Evolutionary conservation across 2,888 invertebrate genomes (phyloP).

Genomic region (Eretmocerus hayati): DNA sequence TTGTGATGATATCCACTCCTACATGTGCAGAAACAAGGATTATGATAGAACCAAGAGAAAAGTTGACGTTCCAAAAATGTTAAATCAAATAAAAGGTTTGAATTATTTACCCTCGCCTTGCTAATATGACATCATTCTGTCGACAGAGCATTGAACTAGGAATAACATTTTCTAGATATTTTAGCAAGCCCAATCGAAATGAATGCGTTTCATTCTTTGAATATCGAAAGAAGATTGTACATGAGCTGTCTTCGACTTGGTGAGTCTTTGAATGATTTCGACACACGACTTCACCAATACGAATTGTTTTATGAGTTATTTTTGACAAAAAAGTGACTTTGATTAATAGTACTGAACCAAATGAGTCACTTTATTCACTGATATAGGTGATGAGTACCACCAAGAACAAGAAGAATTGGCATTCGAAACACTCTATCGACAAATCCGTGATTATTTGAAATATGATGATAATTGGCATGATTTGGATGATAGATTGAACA

Average conservation of each 20-base stretch:
- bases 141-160: no score
- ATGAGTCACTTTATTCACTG: no score
- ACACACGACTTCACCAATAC: neutral
- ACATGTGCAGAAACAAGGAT: neutral
- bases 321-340: no score
- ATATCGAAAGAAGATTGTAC: constrained; percentile 4
- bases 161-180: constrained; percentile 6
- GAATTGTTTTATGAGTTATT: no score
- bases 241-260: constrained; percentile 7
- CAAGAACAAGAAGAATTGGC: constrained; percentile 5
- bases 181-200: neutral
- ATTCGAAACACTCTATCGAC: neutral
- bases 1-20: constrained; percentile 1
- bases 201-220: neutral
- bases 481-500: constrained; percentile 1
- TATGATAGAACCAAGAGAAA: neutral
- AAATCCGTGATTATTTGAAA: neutral
- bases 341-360: no score
- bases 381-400: neutral
- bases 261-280: constrained; percentile 1
- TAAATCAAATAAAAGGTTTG: no score
- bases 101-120: no score
- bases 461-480: constrained; percentile 3
- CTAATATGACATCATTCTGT: no score
- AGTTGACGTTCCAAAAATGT: no score